Evolutionary conservation across 2,113 vertebrate genomes (phyloP).

Genomic region (Trinectes maculatus): DNA sequence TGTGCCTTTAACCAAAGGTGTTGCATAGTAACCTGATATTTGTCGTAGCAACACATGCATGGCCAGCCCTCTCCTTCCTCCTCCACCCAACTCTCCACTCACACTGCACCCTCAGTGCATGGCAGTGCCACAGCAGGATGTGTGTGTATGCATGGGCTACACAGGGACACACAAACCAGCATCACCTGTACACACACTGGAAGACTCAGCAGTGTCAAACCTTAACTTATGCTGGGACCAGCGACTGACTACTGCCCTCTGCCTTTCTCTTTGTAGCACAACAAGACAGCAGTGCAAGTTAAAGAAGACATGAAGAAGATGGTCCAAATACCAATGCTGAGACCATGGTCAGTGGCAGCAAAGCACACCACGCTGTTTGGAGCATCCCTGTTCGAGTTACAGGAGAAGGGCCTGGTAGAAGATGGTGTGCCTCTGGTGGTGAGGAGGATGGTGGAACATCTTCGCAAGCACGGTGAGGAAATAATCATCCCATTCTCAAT

Average conservation of each 20-base stretch:
- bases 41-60: conserved; percentile 72
- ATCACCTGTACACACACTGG: background rate
- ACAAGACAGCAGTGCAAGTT: conserved; percentile 84
- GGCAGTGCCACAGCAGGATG: background rate
- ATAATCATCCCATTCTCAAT: background rate
- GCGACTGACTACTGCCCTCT: conserved; percentile 71
- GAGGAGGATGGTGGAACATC: conserved; percentile 86
- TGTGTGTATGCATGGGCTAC: conserved; percentile 22
- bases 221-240: conserved; percentile 1
- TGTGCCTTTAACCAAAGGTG: conserved; percentile 65
- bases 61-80: conserved; percentile 17
- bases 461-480: conserved; percentile 84
- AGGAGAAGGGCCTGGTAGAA: conserved; percentile 81
- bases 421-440: conserved; percentile 86
- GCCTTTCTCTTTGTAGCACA: conserved; percentile 85
- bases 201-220: background rate
- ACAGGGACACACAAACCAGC: conserved; percentile 1
- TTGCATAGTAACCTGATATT: conserved; percentile 76
- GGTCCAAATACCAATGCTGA: conserved; percentile 80
- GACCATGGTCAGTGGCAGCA: conserved; percentile 48
- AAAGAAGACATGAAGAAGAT: conserved; percentile 94
- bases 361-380: conserved; percentile 82
- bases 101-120: conserved; percentile 15
- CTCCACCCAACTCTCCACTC: conserved; percentile 32
- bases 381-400: conserved; percentile 82